Percentiles rank a stretch among this genome's conserved stretches.
These are phyloP conservation scores for Tenrec ecaudatus DNA, from an alignment of 2,113 vertebrate genomes.

Conservation along the genomic window DNA sequence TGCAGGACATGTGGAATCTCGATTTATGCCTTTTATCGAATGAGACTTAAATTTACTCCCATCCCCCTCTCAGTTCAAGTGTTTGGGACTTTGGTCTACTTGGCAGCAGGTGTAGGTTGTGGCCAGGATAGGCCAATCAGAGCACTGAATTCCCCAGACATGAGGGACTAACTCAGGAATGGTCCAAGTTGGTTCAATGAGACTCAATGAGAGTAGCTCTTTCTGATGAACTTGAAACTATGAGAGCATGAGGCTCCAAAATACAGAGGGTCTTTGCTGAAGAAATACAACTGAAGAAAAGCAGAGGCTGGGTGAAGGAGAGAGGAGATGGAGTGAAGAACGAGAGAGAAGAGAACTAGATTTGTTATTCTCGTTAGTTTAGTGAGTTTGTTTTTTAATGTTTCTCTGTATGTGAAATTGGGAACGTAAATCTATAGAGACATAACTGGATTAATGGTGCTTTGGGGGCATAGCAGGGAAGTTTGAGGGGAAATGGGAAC, in stretches of 20 bases:
- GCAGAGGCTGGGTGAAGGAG: too few species aligned
- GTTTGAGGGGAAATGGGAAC: too few species aligned
- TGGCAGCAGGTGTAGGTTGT: neutral
- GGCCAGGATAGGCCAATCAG: neutral
- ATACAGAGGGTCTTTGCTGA: neutral
- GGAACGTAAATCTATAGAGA: too few species aligned
- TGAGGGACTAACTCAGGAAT: neutral
- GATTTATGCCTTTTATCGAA: too few species aligned
- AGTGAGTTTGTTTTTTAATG: too few species aligned
- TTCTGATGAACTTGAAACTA: neutral
- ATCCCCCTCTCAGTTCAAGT: neutral
- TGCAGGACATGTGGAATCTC: neutral
- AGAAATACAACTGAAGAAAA: too few species aligned
- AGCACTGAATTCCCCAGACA: neutral
- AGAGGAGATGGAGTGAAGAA: neutral
- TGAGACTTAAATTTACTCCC: neutral
- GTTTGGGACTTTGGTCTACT: neutral
- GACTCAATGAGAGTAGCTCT: neutral
- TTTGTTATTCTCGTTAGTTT: too few species aligned
- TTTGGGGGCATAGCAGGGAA: too few species aligned
- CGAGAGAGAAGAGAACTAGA: neutral
- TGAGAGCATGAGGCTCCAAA: neutral
- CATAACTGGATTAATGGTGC: too few species aligned
- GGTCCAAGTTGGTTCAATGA: fast-evolving
- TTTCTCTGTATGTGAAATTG: too few species aligned